phyloP scores from a whole-genome alignment of 2,113 vertebrate genomes.

The Gnathonemus longibarbis region DNA sequence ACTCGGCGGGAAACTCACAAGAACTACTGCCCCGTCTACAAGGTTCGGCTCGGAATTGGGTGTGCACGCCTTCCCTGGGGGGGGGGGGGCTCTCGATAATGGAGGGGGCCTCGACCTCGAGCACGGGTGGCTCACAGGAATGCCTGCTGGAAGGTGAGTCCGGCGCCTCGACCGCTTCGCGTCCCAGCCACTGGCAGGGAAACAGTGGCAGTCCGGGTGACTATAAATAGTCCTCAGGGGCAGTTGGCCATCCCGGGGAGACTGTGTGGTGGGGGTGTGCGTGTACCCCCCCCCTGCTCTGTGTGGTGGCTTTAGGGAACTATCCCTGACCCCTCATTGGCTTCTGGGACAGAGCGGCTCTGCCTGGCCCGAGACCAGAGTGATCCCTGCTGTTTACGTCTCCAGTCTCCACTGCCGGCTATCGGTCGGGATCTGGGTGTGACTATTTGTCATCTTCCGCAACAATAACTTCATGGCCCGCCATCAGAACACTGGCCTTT shows the following conservation, averaged over 20 bases:
- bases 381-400: background rate
- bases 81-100: conserved; percentile 25
- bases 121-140: conserved; percentile 35
- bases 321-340: background rate
- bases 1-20: conserved; percentile 51
- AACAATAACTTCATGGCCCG: background rate
- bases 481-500: background rate
- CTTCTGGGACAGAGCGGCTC: background rate
- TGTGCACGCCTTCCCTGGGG: conserved; percentile 31
- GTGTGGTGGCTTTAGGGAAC: background rate
- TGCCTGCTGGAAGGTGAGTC: conserved; percentile 54
- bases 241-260: background rate
- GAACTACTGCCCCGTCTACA: conserved; percentile 43
- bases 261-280: background rate
- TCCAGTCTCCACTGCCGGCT: background rate
- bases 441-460: background rate
- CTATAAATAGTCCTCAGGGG: conserved; percentile 18
- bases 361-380: background rate
- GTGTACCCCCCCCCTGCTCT: background rate
- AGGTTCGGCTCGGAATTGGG: conserved; percentile 53
- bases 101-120: conserved; percentile 45
- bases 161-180: background rate
- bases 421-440: background rate
- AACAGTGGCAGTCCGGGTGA: background rate
- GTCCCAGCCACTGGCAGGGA: background rate